Evolutionary conservation across 1,140 invertebrate genomes (phyloP).

Genomic region (Temnothorax curvispinosus): DNA sequence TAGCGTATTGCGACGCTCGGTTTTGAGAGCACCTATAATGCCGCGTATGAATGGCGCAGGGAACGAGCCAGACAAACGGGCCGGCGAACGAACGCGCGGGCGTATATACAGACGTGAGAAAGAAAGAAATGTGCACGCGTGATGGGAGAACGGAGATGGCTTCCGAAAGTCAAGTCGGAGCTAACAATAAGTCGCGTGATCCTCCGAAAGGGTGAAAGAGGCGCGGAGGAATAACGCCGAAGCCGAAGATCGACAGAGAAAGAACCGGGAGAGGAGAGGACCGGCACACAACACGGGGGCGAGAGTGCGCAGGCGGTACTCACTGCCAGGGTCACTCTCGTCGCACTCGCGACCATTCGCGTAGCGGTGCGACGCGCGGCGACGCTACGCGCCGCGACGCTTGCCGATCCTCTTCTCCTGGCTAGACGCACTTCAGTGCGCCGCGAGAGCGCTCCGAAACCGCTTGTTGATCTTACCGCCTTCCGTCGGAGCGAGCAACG

Average conservation of each 20-base stretch:
- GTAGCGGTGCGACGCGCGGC: slow-evolving; percentile 40
- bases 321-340: slow-evolving; percentile 84
- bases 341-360: slow-evolving; percentile 56
- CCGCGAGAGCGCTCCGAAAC: slow-evolving; percentile 79
- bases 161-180: not conserved
- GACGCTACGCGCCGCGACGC: slow-evolving; percentile 59
- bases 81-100: not conserved
- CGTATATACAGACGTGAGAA: not conserved
- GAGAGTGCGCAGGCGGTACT: slow-evolving; percentile 83
- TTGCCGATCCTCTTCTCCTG: slow-evolving; percentile 61
- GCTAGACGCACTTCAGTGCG: slow-evolving; percentile 77
- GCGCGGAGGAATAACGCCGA: not conserved
- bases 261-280: not conserved
- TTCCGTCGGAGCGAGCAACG: not conserved
- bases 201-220: not conserved
- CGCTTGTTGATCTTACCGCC: slow-evolving; percentile 65
- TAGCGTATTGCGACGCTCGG: not conserved
- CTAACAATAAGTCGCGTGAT: not conserved
- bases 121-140: not conserved
- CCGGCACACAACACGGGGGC: slow-evolving; percentile 1
- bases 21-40: not conserved
- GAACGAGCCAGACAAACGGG: not conserved
- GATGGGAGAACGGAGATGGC: not conserved
- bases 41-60: slow-evolving; percentile 11
- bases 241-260: not conserved